phyloP scores from a whole-genome alignment of 2,797 vertebrate genomes.

The Chloroceryle amazona region DNA sequence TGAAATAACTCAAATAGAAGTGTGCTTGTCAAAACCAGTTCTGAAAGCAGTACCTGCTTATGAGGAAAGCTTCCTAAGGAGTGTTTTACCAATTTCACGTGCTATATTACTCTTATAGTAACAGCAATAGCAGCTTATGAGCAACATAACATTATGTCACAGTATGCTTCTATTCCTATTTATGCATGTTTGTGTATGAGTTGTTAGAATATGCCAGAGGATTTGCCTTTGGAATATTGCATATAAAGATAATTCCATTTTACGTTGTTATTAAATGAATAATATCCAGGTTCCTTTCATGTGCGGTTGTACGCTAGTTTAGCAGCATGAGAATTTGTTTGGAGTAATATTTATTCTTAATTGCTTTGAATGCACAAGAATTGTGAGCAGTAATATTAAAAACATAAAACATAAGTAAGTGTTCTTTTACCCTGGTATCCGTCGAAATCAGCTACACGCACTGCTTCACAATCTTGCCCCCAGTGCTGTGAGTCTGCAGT shows the following conservation, averaged over 20 bases:
- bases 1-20: neutral
- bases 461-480: neutral
- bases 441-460: neutral
- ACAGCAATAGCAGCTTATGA: neutral
- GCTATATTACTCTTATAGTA: neutral
- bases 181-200: neutral
- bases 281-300: neutral
- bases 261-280: neutral
- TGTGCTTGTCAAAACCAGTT: neutral
- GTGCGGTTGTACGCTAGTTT: neutral
- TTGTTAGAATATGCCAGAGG: neutral
- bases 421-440: neutral
- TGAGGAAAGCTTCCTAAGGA: neutral
- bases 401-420: neutral
- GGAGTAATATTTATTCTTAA: neutral
- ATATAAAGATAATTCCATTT: neutral
- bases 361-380: neutral
- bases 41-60: neutral
- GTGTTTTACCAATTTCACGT: neutral
- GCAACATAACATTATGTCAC: neutral
- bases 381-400: neutral
- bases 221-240: neutral
- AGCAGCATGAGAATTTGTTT: neutral
- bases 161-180: neutral
- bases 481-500: neutral